Base-by-base conservation (phyloP, 2,888 invertebrate genomes). In the Harmothoe impar region DNA sequence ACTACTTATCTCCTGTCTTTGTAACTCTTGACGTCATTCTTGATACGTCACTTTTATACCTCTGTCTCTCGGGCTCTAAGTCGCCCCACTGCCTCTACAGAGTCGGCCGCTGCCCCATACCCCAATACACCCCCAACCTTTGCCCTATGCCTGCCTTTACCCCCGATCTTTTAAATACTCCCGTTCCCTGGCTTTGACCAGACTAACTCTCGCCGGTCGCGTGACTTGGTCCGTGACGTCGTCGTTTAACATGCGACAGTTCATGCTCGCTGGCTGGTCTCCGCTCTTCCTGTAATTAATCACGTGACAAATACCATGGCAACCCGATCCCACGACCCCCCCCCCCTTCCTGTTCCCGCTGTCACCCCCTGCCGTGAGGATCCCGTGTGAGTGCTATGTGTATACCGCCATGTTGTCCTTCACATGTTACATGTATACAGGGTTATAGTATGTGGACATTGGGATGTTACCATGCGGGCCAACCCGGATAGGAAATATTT, bases 201-300 rank as follows among this genome's bases (percentile, higher is more conserved):
- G 62, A n/a, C 23, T 7, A n/a, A n/a, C n/a, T 62, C 62, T n/a
- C 62, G 20, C 62, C 62, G 3, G 62, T 62, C 62, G 62, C 62
- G 62, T 62, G 62, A 62, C n/a, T 20, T 15, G 62, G 23, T 20
- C 62, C 62, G 23, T 62, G 43, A 43, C 43, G 62, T 29, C 72
- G 25, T 29, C 72, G 20, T 29, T 29, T 15, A 72, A 25, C 72
- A 72, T 72, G 72, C 72, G 72, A 72, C 25, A 29, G 72, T 72
- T 72, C 72, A 72, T 72, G 72, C 31, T 62, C 25, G 1, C 29
- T 29, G 29, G 72, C 1, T 15, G 31, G 72, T n/a, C n/a, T 29
- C 62, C 20, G 3, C 72, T 72, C 72, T 29, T 72, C 72, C 72
- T 62, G 62, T 72, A 72, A 72, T 72, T 72, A 72, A 72, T 72